These are phyloP conservation scores for Taenaris catops DNA, from an alignment of 2,888 invertebrate species.

Conservation along the genomic window DNA sequence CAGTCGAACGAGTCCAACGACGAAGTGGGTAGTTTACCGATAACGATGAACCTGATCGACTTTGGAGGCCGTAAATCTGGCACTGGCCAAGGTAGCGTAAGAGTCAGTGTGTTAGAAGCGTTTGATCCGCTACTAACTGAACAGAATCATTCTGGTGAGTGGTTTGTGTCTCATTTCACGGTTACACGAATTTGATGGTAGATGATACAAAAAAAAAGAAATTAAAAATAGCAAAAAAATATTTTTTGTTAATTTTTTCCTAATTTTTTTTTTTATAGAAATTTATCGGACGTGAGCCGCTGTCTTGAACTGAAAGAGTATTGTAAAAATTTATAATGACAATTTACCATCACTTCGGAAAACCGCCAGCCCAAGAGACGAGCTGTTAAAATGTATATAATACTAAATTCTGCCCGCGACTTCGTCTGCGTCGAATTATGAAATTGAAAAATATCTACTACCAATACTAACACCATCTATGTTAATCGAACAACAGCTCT, in stretches of 20 bases:
- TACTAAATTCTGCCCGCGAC: too few species aligned
- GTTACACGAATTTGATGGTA: slow-evolving; percentile 15
- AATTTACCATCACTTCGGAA: too few species aligned
- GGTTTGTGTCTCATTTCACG: slow-evolving; percentile 44
- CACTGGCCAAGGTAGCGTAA: slow-evolving; percentile 65
- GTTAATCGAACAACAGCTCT: too few species aligned
- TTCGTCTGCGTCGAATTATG: too few species aligned
- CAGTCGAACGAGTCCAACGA: slow-evolving; percentile 67
- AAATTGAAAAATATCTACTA: too few species aligned
- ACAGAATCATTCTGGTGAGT: slow-evolving; percentile 77
- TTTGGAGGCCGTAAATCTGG: slow-evolving; percentile 50
- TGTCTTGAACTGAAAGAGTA: too few species aligned
- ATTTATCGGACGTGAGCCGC: too few species aligned
- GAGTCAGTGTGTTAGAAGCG: slow-evolving; percentile 89
- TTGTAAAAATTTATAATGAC: too few species aligned
- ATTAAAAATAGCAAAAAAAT: background rate
- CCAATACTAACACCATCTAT: too few species aligned
- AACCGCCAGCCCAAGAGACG: too few species aligned
- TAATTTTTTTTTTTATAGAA: too few species aligned
- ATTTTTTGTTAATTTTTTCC: background rate
- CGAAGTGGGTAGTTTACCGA: slow-evolving; percentile 53
- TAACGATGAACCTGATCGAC: slow-evolving; percentile 66
- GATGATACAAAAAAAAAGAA: slow-evolving; percentile 4
- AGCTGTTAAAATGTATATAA: too few species aligned
- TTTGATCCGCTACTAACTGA: slow-evolving; percentile 91